Evolutionary conservation across 2,888 invertebrate genomes (phyloP), one percentile per base, ranked within the genome.

Genomic region (Patella ulyssiponensis): DNA sequence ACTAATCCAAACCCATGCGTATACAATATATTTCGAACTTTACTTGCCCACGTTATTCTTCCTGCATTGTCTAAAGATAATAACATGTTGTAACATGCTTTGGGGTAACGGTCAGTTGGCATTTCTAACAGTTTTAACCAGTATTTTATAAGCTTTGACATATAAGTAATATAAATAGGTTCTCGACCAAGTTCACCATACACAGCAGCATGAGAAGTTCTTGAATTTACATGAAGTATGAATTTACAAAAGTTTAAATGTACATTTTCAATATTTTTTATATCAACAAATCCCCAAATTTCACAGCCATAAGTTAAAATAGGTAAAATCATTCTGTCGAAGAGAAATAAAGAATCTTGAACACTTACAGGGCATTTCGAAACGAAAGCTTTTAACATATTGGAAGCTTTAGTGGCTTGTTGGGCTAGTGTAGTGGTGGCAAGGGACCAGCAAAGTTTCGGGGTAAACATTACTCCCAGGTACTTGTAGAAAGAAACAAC

Each of bases 81-180:
- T 75, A 78, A 75, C 72, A 74, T 75, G 17, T 53, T 27, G 75
- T 78, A 72, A 51, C 75, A 78, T 11, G 71, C 71, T 70, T 69
- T 78, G 12, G 78, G 78, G 44, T 78, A 78, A 51, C 78, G 33
- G 17, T 23, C 27, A 52, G 53, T 71, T 23, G 56, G 52, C 74
- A 78, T 78, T 15, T 56, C 71, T n/a, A 72, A 23, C 23, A 78
- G 33, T 71, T 75, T 78, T 23, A 78, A 58, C 78, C 78, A 74
- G 52, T 71, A 78, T 52, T 71, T 78, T 17, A 78, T 71, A 53
- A 20, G 64, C 17, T 52, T 27, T 54, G 44, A 11, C 71, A 75
- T 71, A 51, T 71, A 78, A 52, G 51, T 53, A 17, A 69, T 70
- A 44, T 27, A 69, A 9, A 77, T 56, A 15, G 77, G 77, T 52